phyloP scores from a whole-genome alignment of 2,113 vertebrate species.

The Phalacrocorax pelagicus region DNA sequence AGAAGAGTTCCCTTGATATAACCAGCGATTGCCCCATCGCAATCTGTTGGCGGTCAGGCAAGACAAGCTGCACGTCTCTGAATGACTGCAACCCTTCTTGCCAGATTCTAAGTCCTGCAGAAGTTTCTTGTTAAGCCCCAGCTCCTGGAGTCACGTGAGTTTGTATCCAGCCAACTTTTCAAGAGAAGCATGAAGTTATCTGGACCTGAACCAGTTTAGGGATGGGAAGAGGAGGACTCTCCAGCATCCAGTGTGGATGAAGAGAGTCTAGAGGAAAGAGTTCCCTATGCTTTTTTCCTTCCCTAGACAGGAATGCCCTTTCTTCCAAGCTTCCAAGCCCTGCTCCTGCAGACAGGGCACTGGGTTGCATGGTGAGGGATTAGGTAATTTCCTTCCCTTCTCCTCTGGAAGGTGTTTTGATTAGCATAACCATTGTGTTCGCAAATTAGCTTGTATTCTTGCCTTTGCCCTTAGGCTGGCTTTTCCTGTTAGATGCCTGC shows the following conservation, averaged over 20 bases:
- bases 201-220: background rate
- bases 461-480: slow-evolving; percentile 22
- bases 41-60: background rate
- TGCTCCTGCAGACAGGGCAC: background rate
- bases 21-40: background rate
- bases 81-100: background rate
- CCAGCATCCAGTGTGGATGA: background rate
- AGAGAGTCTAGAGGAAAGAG: background rate
- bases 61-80: background rate
- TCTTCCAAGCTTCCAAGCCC: background rate
- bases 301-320: background rate
- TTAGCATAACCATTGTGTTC: slow-evolving; percentile 40
- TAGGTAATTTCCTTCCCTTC: slow-evolving; percentile 50
- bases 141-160: background rate
- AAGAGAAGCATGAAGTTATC: background rate
- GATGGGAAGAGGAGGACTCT: background rate
- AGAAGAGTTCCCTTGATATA: background rate
- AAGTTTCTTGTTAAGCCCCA: background rate
- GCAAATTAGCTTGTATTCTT: background rate
- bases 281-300: background rate
- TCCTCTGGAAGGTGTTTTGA: slow-evolving; percentile 47
- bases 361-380: background rate
- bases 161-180: background rate
- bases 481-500: background rate
- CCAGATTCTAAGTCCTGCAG: background rate